Conservation (phyloP, 1,140 invertebrate genomes). For the Drosophila mauritiana region DNA sequence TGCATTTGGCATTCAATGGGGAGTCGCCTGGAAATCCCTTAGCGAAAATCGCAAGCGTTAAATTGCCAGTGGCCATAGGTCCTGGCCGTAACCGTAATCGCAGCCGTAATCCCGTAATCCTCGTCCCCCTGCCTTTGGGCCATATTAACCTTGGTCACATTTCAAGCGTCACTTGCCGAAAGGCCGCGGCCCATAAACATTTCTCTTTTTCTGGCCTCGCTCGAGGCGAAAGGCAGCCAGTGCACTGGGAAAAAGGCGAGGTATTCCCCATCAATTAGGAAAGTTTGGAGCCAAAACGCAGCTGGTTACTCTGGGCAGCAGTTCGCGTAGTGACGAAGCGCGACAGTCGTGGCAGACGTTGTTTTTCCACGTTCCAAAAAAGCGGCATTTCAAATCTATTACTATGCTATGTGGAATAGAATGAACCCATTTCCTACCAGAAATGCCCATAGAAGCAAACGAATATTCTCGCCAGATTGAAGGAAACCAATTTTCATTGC, state of each 20-base stretch:
- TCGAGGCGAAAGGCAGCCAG: neutral
- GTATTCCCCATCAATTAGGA: neutral
- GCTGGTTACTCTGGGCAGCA: no score
- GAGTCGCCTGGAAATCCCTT: conserved; percentile 51
- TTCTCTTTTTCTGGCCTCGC: conserved; percentile 13
- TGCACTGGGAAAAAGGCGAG: conserved; percentile 1
- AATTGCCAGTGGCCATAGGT: conserved; percentile 69
- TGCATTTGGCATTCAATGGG: conserved; percentile 80
- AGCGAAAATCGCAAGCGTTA: conserved; percentile 75
- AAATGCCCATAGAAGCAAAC: conserved; percentile 1
- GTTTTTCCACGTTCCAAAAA: no score
- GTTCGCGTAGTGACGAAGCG: no score
- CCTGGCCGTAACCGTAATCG: conserved; percentile 27
- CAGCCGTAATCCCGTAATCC: conserved; percentile 10
- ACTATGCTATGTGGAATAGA: neutral
- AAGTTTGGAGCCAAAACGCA: no score
- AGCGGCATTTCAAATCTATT: no score
- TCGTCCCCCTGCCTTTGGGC: conserved; percentile 19
- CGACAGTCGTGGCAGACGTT: no score
- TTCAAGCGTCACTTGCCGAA: conserved; percentile 57
- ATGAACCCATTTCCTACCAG: conserved; percentile 2
- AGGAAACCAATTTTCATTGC: conserved; percentile 24
- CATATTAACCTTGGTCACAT: conserved; percentile 60
- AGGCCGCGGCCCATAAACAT: conserved; percentile 58
- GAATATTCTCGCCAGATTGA: conserved; percentile 9